phyloP scores from a whole-genome alignment of 1,140 invertebrate genomes.

The Sinonovacula constricta region DNA sequence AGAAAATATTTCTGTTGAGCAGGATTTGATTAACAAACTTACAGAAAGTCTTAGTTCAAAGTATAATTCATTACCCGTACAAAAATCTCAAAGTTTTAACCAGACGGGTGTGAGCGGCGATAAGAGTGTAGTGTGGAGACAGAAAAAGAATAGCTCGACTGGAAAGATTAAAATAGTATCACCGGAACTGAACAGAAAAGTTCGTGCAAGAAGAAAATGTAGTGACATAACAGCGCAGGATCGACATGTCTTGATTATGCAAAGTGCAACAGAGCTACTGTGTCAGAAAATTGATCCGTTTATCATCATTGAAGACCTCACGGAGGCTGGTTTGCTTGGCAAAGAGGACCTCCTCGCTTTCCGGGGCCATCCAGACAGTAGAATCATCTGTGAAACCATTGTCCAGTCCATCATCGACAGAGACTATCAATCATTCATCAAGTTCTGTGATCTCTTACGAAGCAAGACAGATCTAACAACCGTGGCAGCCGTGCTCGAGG shows the following conservation, averaged over 20 bases:
- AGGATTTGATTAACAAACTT: no score
- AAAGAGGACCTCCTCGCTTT: slow-evolving; percentile 63
- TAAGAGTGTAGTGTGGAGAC: background rate
- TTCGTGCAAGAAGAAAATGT: slow-evolving; percentile 57
- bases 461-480: slow-evolving; percentile 50
- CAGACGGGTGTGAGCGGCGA: no score
- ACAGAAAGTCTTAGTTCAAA: no score
- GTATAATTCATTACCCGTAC: background rate
- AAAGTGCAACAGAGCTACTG: slow-evolving; percentile 67
- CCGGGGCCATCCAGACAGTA: slow-evolving; percentile 64
- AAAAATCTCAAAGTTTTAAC: background rate
- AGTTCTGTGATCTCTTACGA: slow-evolving; percentile 68
- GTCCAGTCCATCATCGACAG: slow-evolving; percentile 63
- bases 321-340: slow-evolving; percentile 57
- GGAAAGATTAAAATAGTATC: slow-evolving; percentile 69
- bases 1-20: no score
- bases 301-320: slow-evolving; percentile 63
- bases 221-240: slow-evolving; percentile 58
- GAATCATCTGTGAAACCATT: slow-evolving; percentile 69
- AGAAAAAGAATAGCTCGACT: slow-evolving; percentile 6
- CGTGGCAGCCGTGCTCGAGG: slow-evolving; percentile 65
- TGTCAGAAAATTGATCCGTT: slow-evolving; percentile 70
- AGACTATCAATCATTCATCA: slow-evolving; percentile 55
- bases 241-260: slow-evolving; percentile 67
- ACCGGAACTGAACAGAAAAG: slow-evolving; percentile 60